Conservation (phyloP, 2,113 vertebrate genomes). For the Craseonycteris thonglongyai region DNA sequence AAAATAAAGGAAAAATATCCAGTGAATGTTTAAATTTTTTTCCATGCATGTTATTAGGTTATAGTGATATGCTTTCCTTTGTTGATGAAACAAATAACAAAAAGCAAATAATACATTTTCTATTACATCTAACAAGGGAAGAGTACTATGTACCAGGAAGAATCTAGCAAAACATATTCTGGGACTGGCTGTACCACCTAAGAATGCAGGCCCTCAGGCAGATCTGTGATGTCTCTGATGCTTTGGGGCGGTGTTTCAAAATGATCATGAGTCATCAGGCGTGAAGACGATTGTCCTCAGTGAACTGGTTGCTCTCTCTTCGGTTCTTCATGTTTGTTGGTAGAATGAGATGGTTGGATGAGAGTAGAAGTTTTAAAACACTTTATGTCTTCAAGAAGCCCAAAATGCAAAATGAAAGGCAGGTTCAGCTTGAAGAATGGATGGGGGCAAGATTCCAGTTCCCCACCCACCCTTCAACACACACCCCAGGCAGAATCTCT, state of each 20-base stretch:
- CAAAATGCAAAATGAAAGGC: neutral
- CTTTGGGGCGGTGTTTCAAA: neutral
- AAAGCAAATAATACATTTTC: neutral
- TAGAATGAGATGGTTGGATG: neutral
- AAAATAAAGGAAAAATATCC: neutral
- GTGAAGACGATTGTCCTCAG: neutral
- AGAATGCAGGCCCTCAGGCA: neutral
- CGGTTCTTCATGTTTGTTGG: neutral
- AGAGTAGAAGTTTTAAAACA: neutral
- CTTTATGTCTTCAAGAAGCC: neutral
- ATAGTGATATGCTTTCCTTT: neutral
- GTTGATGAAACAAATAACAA: neutral
- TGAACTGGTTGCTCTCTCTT: neutral
- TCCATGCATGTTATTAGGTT: neutral
- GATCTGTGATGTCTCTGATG: neutral
- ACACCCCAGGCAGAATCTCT: too few species aligned
- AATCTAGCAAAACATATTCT: neutral
- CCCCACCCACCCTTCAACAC: neutral
- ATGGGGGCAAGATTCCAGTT: neutral
- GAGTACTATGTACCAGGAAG: neutral
- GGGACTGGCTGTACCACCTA: neutral
- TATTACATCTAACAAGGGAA: neutral
- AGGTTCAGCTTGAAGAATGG: neutral
- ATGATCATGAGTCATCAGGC: neutral
- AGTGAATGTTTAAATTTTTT: neutral